Evolutionary conservation across 2,888 invertebrate genomes (phyloP).

Genomic region (Brachyptera putata): DNA sequence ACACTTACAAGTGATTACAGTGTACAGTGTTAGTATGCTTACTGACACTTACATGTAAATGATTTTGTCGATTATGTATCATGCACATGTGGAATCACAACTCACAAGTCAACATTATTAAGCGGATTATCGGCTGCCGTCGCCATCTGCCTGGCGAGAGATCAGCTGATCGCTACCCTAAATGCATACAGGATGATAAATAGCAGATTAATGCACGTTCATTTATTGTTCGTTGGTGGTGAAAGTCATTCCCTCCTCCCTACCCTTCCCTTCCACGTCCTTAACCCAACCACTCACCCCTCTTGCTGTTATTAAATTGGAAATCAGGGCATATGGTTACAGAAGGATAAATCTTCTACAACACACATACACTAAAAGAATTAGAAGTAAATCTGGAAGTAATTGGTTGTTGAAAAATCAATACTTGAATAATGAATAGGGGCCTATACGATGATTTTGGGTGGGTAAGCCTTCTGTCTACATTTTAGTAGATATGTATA

Average conservation of each 20-base stretch:
- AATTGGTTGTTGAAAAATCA: conserved; percentile 13
- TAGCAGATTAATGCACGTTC: neutral
- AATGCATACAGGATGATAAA: conserved; percentile 2
- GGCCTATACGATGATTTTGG: too few species aligned
- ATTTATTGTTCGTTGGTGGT: conserved; percentile 3
- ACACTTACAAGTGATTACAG: too few species aligned
- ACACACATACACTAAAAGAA: conserved; percentile 6
- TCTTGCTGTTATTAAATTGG: too few species aligned
- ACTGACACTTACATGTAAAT: too few species aligned
- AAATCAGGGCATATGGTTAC: too few species aligned
- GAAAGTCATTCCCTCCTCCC: neutral
- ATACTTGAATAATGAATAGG: too few species aligned
- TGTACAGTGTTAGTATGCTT: too few species aligned
- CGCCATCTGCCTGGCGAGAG: neutral
- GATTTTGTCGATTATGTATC: too few species aligned
- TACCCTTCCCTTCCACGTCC: too few species aligned
- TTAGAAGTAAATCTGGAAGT: conserved; percentile 17
- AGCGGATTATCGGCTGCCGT: neutral
- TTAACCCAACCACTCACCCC: too few species aligned
- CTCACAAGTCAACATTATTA: neutral
- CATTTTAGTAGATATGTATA: too few species aligned
- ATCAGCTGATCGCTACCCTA: neutral
- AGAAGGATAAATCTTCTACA: conserved; percentile 4
- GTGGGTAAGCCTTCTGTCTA: too few species aligned
- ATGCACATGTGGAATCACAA: neutral